Base-by-base conservation (phyloP, 2,888 invertebrate genomes). In the Oligia strigilis region DNA sequence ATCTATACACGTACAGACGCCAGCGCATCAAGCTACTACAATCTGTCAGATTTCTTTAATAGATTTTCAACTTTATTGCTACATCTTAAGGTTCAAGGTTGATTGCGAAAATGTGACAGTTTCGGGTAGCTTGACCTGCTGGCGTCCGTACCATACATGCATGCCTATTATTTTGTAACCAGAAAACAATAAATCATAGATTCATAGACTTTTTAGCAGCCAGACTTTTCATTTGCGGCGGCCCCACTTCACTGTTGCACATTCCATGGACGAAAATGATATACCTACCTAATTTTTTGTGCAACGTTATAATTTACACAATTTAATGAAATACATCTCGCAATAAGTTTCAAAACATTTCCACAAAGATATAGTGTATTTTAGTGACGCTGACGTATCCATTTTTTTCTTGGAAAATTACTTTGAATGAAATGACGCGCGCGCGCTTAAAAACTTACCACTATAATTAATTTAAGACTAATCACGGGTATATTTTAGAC, bases 281-380 rank as follows among this genome's bases (percentile, higher is more conserved):
- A 52, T 13, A n/a, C n/a, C n/a, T n/a, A n/a, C n/a, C n/a, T n/a
- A n/a, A 0, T n/a, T n/a, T 62, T 23, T 75, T 72, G 17, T 52
- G 71, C 46, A 81, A 81, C 65, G 46, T 60, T 73, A 43, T 52
- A 58, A 69, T 76, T 83, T 78, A 69, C 77, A 69, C 79, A 81
- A 84, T 23, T 2, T 13, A 29, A 23, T 79, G 75, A 77, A 83
- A 87, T 76, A 72, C 4, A 29, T 67, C 23, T 17, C 19, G 36
- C 58, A 73, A 71, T 73, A 79, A 29, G 69, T 85, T 85, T 77
- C 76, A 85, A 49, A 85, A 76, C 36, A 74, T 81, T 87, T 81
- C 62, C 77, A 75, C 80, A 81, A 72, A 80, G 36, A 55, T 65
- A 72, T 49, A 36, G n/a, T 55, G 40, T 14, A 52, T 43, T 65